phyloP scores from a whole-genome alignment of 2,113 vertebrate species.

The Chlorodrepanis virens region DNA sequence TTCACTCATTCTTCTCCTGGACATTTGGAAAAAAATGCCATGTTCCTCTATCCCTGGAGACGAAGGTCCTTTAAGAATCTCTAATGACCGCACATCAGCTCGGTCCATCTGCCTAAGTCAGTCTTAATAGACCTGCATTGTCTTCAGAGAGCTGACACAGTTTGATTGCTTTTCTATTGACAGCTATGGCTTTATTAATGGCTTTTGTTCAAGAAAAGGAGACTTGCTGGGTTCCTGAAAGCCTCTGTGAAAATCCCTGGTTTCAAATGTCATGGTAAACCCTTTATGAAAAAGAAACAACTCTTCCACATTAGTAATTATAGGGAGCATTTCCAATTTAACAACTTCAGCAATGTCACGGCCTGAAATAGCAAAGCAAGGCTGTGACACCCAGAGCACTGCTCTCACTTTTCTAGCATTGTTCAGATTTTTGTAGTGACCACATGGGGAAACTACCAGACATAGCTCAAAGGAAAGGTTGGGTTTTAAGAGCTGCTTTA shows the following conservation, averaged over 20 bases:
- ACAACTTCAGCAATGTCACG: background rate
- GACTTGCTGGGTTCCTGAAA: background rate
- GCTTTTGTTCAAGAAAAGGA: constrained; percentile 24
- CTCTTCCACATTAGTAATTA: background rate
- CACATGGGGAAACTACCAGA: background rate
- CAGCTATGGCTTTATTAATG: background rate
- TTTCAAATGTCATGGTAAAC: background rate
- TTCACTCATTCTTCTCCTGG: constrained; percentile 47
- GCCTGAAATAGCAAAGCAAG: background rate
- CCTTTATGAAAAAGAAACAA: background rate
- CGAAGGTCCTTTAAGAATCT: constrained; percentile 10
- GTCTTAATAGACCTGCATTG: constrained; percentile 12
- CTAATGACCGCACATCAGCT: background rate
- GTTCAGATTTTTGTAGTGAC: background rate
- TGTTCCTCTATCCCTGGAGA: background rate
- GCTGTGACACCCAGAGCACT: background rate
- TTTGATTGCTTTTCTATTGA: constrained; percentile 45
- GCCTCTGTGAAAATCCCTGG: background rate
- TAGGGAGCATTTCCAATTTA: background rate
- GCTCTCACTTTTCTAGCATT: background rate
- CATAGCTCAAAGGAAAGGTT: background rate
- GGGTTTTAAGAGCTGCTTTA: background rate
- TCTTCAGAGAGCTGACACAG: constrained; percentile 2
- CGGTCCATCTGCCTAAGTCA: constrained; percentile 22
- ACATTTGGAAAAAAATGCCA: constrained; percentile 17